Base-by-base conservation (phyloP, 2,113 vertebrate genomes). In the Python bivittatus region DNA sequence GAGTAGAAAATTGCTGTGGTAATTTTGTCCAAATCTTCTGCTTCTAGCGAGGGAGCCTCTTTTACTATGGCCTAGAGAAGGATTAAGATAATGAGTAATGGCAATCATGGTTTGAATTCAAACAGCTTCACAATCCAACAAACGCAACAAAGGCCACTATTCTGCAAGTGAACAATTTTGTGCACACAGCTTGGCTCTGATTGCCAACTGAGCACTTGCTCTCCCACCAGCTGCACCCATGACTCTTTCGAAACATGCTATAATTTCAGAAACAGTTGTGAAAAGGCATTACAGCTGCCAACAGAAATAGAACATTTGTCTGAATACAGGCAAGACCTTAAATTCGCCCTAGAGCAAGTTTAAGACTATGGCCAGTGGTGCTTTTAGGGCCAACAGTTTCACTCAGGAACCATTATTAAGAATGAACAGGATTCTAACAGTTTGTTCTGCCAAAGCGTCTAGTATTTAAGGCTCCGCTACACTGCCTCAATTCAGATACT, bases 1-100 rank as follows among this genome's bases (percentile, higher is more conserved):
- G 99, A 99, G 96, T 99, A 99, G 95, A 99, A 99, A 95, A 99
- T 84, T 22, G 99, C 99, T 0, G 98, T 97, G 0, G 98, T 97
- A 52, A 99, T 98, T 96, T 97, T 98, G 88, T 97, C 98, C 85
- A 96, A 86, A 20, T 99, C 98, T 94, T 99, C 98, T 0, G 95
- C 94, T 58, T 99, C 98, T 1, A 97, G 93, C 0, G 97, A 97
- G 0, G 97, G 95, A 22, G 97, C 96, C 88, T 99, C 98, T 89
- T 98, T 98, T 94, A 99, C 98, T 44, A 99, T 99, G 12, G 98
- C 94, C 99, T 99, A 58, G 22, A 84, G 95, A 95, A 58, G 0
- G 83, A 94, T 84, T 44, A 38, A 84, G 48, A 92, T 10, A 15
- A 20, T 79, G 44, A 48, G 57, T 2, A 87, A 38, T 0, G 2